Base-by-base conservation (phyloP, 2,113 vertebrate genomes). In the Poicephalus meyeri region DNA sequence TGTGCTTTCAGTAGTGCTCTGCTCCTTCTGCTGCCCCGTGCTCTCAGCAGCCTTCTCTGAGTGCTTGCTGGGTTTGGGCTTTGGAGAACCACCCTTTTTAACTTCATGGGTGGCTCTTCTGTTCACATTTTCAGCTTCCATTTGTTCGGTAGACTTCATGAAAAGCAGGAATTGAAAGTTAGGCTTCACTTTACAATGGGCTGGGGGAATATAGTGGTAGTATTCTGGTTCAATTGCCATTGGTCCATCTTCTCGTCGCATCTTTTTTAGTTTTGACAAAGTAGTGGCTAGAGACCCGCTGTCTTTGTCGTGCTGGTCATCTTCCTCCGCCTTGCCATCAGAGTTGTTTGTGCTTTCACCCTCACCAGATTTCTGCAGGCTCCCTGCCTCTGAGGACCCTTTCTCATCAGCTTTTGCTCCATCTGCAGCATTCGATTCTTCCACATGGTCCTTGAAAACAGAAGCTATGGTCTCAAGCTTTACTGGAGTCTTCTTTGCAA, bases 91-190 rank as follows among this genome's bases (percentile, higher is more conserved):
- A 21, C 88, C 96, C 93, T 97, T 98, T 80, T 97, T 98, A 31
- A 25, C 94, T 42, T 98, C 98, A 16, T 52, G 81, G 0, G 52
- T 4, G 25, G 1, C 52, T 95, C 97, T 98, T 89, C 97, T 97
- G 47, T 96, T 97, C 72, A 61, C 71, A 68, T 91, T 97, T 85
- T 98, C 98, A 12, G 97, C 95, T 92, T 98, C 98, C 55, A 97
- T 98, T 97, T 99, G 99, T 52, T 99, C 99, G 0, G 99, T 98
- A 41, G 99, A 99, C 97, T 99, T 99, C 99, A 99, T 99, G 84
- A 99, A 99, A 28, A 99, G 98, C 76, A 99, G 97, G 93, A 99
- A 99, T 96, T 99, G 99, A 80, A 99, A 99, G 86, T 99, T 99
- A 16, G 99, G 99, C 76, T 99, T 99, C 8, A 99, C 99, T 78